Evolutionary conservation across 2,888 invertebrate species (phyloP), one percentile per base, ranked within the genome.

Genomic region (Drosophila stalkeri): DNA sequence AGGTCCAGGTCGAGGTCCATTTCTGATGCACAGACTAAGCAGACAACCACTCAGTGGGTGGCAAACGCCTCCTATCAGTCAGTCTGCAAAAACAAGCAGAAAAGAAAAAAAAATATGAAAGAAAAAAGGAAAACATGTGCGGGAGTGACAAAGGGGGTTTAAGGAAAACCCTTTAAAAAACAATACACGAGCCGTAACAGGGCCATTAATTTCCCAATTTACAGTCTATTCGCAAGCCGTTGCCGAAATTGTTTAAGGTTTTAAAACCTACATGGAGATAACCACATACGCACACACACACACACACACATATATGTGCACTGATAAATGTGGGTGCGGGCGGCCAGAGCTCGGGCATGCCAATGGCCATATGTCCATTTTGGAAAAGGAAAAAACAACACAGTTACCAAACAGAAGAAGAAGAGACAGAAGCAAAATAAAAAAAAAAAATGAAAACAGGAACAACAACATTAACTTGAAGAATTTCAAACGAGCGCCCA

Each of bases 301-400:
- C 18, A 39, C 51, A 65, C 27, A 47, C 23, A 43, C 18, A 39
- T 6, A 5, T 37, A 39, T 33, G 9, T 41, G 41, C 41, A 41
- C 75, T 75, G 82, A 83, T 77, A 77, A 74, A 75, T 81, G 64
- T 75, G 75, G 56, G 74, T 69, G 60, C 66, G 70, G 41, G 44
- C 41, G n/a, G 59, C 20, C 44, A 27, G 62, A 63, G 51, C 51
- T 60, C 31, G 68, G 56, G 71, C 71, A 68, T 67, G 89, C 89
- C 86, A 86, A 77, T 90, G 86, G 86, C 90, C 86, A 90, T 87
- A 87, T 87, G 86, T 87, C 90, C 90, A 87, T 87, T 90, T 90
- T 90, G 89, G 61, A 79, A 73, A 61, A 71, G 66, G 63, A 79
- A 72, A 70, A 80, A 77, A 76, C 71, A 70, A 76, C 69, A 75